Evolutionary conservation across 2,888 invertebrate genomes (phyloP).

Genomic region (Melanophora roralis): DNA sequence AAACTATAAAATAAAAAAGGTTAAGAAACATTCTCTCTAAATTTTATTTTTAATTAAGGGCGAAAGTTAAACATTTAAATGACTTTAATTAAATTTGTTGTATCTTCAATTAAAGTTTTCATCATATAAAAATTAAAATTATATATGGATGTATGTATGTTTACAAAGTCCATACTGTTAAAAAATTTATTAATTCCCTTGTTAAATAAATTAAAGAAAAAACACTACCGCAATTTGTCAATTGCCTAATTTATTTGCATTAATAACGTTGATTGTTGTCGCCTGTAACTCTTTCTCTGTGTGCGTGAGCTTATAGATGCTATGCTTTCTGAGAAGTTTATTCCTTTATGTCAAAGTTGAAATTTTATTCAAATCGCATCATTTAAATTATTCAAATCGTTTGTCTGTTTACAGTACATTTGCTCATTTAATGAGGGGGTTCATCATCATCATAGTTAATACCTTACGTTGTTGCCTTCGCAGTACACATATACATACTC

Average conservation of each 20-base stretch:
- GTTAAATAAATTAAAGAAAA: conserved; percentile 21
- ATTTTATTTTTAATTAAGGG: too few species aligned
- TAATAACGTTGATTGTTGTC: conserved; percentile 51
- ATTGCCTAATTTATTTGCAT: conserved; percentile 55
- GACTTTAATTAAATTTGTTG: not conserved
- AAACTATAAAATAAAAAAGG: too few species aligned
- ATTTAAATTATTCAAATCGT: conserved; percentile 74
- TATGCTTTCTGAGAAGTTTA: not conserved
- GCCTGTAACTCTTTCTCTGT: conserved; percentile 20
- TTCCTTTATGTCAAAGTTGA: conserved; percentile 33
- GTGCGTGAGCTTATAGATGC: not conserved
- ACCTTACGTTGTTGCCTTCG: too few species aligned
- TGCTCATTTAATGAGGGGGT: conserved; percentile 76
- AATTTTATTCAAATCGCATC: conserved; percentile 44
- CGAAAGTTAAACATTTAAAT: not conserved
- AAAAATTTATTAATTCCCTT: conserved; percentile 5
- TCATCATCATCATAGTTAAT: conserved; percentile 34
- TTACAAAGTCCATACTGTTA: conserved; percentile 38
- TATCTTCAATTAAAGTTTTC: not conserved
- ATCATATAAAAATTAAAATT: too few species aligned
- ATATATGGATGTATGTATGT: too few species aligned
- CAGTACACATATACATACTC: too few species aligned
- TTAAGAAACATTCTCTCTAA: too few species aligned
- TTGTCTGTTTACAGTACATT: conserved; percentile 77
- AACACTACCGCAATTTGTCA: conserved; percentile 51